phyloP scores from a whole-genome alignment of 2,888 invertebrate genomes.

The Nemotelus nigrinus region DNA sequence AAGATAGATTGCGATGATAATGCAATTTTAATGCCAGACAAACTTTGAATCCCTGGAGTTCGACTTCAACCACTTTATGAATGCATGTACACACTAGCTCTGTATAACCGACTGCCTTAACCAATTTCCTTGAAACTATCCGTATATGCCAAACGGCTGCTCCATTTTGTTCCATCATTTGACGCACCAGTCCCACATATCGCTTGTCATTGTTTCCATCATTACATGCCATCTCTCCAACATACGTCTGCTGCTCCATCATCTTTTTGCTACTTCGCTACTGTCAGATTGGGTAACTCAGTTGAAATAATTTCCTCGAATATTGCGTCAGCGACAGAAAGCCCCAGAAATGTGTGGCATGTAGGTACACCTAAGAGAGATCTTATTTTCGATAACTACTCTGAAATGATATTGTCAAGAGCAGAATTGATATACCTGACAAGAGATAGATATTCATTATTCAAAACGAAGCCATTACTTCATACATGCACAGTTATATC shows the following conservation, averaged over 20 bases:
- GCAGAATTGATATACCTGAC: not conserved
- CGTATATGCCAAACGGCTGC: not conserved
- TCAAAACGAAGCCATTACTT: not conserved
- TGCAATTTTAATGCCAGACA: constrained; percentile 36
- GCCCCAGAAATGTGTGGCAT: not conserved
- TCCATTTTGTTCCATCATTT: not conserved
- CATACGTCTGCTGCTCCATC: too few relatives aligned
- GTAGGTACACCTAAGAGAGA: constrained; percentile 21
- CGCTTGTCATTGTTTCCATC: not conserved
- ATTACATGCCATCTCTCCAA: not conserved
- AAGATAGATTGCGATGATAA: constrained; percentile 35
- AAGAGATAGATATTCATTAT: not conserved
- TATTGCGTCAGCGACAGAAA: constrained; percentile 16
- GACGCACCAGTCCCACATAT: not conserved
- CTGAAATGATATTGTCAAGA: constrained; percentile 16
- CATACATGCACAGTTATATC: too few relatives aligned
- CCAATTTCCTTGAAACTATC: not conserved
- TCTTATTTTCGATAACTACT: constrained; percentile 23
- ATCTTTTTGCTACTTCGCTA: not conserved
- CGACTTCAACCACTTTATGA: not conserved
- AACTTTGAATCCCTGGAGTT: constrained; percentile 29
- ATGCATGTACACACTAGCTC: not conserved
- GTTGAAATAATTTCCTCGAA: constrained; percentile 24
- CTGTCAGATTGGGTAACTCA: constrained; percentile 6
- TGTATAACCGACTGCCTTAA: not conserved